Conservation (phyloP, 2,797 vertebrate species). For the Emydoidea blandingii region DNA sequence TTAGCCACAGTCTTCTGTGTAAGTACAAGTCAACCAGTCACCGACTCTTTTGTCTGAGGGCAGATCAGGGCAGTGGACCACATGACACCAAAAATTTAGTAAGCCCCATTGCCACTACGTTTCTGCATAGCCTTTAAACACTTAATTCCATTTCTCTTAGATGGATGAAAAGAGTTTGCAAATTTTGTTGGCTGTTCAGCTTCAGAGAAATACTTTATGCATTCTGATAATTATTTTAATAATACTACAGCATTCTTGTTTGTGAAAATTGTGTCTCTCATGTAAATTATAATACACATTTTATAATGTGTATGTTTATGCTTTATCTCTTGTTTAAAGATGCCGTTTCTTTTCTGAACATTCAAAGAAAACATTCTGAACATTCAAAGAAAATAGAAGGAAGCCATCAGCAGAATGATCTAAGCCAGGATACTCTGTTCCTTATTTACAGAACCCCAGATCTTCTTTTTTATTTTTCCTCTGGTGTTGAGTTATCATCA, state of each 20-base stretch:
- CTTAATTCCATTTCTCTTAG: background rate
- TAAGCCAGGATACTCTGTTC: background rate
- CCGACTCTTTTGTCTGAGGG: background rate
- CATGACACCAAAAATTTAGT: background rate
- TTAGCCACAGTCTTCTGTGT: background rate
- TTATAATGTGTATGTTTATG: slow-evolving; percentile 43
- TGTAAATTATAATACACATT: background rate
- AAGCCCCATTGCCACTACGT: background rate
- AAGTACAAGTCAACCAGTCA: fast-evolving
- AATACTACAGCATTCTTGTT: slow-evolving; percentile 17
- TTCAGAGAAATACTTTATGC: background rate
- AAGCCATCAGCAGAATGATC: background rate
- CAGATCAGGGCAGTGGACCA: background rate
- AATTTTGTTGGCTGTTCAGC: background rate
- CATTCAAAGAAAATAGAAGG: background rate
- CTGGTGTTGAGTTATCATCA: background rate
- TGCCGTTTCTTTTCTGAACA: background rate
- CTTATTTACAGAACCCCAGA: background rate
- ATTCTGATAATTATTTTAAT: slow-evolving; percentile 8
- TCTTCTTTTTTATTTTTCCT: slow-evolving; percentile 8
- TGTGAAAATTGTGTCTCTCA: background rate
- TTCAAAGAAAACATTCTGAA: background rate
- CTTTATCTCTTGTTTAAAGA: slow-evolving; percentile 1
- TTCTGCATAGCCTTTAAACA: background rate
- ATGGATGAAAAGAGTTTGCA: background rate